These are phyloP conservation scores for Neogale vison DNA, from an alignment of 2,113 vertebrate genomes.

Conservation along the genomic window DNA sequence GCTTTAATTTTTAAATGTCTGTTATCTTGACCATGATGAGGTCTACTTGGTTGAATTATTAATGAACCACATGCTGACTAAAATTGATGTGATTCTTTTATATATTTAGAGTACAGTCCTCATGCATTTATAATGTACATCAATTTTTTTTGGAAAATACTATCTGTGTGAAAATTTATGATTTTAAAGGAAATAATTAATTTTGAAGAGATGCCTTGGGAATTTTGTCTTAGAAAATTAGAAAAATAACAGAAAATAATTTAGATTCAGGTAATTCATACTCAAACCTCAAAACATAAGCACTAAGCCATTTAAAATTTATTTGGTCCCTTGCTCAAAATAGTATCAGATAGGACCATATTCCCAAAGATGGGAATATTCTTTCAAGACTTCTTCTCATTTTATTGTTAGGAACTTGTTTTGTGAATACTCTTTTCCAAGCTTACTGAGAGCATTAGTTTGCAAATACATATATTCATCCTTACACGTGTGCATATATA, in stretches of 20 bases:
- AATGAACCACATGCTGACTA: conserved; percentile 59
- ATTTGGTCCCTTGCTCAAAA: background rate
- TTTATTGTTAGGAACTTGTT: background rate
- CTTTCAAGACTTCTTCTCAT: background rate
- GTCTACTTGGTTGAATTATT: conserved; percentile 69
- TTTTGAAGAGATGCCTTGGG: background rate
- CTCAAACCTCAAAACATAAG: background rate
- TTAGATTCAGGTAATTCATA: background rate
- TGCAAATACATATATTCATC: background rate
- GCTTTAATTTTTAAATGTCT: conserved; percentile 48
- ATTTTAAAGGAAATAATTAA: background rate
- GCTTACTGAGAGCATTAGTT: background rate
- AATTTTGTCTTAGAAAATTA: background rate
- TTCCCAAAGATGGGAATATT: background rate
- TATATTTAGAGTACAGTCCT: background rate
- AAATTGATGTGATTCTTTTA: conserved; percentile 59
- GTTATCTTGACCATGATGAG: conserved; percentile 60
- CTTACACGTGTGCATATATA: background rate
- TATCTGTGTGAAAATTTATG: background rate
- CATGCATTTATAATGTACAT: background rate
- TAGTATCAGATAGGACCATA: background rate
- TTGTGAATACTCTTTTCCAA: background rate
- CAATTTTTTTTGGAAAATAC: conserved; percentile 50
- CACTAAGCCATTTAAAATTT: background rate
- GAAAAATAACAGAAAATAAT: background rate